Evolutionary conservation across 53 echinoderm and acorn worm species (phyloP), one percentile per base, ranked within the genome.

Genomic region (Pentamera pediparva): DNA sequence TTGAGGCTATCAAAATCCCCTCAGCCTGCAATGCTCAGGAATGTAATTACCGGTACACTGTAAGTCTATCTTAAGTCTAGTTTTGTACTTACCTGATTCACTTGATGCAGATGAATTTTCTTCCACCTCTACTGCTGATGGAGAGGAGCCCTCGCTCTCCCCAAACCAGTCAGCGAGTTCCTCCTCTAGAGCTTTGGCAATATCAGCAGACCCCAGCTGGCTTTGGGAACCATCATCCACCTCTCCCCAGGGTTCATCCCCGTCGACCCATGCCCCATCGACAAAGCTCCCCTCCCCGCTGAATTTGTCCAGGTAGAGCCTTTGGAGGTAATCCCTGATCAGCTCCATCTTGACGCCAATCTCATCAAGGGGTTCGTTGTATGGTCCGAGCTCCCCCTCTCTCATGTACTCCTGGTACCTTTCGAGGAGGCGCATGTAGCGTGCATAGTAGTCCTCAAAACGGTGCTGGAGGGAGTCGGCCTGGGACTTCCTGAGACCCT

Each of bases 381-480:
- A 27, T 10, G 67, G 67, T 15, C 26, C 7, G 41, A 26, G 13
- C 24, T 25, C 22, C 20, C 45, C 67, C 36, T 37, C 35, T 37
- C 29, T 41, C 11, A 19, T 28, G 55, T 72, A 72, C 19, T 51
- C n/a, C 4, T 72, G 51, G 49, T 72, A 72, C 73, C 73, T 51
- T n/a, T 72, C 55, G 20, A 72, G 30, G 2, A 72, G 26, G 31
- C 35, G 32, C 30, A 32, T 7, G 32, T 72, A 72, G 19, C 73
- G 73, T 52, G 35, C 35, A 72, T 72, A 51, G 55, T 72, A 72
- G 25, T 72, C 73, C 19, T 72, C 3, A 54, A 72, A 54, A 22
- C 55, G 54, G 12, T 72, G 73, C 10, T 51, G 33, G 17, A 52
- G 22, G 12, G 34, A 32, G 6, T 54, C 37, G n/a, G 17, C 55